Evolutionary conservation across 2,113 vertebrate genomes (phyloP), one percentile per base, ranked within the genome.

Genomic region (Cryptoleucopteryx plumbea): DNA sequence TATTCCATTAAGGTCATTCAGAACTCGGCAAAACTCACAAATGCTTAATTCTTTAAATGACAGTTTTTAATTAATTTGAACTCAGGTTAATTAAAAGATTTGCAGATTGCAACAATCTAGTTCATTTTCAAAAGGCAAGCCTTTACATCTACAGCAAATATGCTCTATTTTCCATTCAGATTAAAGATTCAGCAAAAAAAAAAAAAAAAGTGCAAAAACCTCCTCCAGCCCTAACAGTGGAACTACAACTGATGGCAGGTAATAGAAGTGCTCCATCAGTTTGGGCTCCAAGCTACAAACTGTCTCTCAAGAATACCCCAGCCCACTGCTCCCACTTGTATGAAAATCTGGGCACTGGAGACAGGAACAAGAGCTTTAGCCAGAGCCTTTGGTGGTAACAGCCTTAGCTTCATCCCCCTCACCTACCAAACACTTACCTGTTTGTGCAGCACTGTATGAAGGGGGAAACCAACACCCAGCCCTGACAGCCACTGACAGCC

Each of bases 1-100:
- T 87, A 68, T 84, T 90, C 58, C 78, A 73, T 72, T 87, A 78
- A 82, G 53, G 80, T 90, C 0, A 47, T 73, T 87, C 78, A 40
- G 71, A 85, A 85, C 34, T 73, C 42, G 27, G 43, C 45, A 66
- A 95, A 89, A 72, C 17, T 43, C 17, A 10, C 66, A 90, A 91
- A 80, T 0, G 2, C 56, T 65, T 89, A 94, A 85, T 91, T 90
- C 84, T 66, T 95, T 87, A 94, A 87, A 40, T 75, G 81, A 82
- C 73, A 75, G 63, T 34, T 97, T 88, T 85, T 82, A 93, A 97
- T 91, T 91, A 91, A 82, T 77, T 94, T 82, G 66, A 93, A 96
- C 94, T 82, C 53, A 11, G 43, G 62, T 70, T 94, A 94, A 95
- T 95, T 94, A 94, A 95, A 89, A 87, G 80, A 95, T 94, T 82